Evolutionary conservation across 2,113 vertebrate genomes (phyloP), one percentile per base, ranked within the genome.

Genomic region (Mus spicilegus): DNA sequence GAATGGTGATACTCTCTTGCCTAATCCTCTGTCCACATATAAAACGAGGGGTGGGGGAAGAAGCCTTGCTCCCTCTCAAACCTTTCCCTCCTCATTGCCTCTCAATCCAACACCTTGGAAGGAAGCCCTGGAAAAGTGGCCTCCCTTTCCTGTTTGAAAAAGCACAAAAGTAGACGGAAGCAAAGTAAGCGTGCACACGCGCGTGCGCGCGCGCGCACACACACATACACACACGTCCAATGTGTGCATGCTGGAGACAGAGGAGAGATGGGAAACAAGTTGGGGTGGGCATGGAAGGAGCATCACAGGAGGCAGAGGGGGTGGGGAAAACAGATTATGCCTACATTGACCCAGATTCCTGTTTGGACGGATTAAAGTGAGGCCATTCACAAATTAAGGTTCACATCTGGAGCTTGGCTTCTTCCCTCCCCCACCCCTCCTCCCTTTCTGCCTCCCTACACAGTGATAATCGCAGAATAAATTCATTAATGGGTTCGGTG

Each of bases 331-430:
- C 30, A 69, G 93, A 94, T 95, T 85, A 82, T 33, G 7, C 6
- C 69, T 30, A 10, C 76, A 56, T 10, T 92, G 93, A 95, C 93
- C 95, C 91, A 95, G 96, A 90, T 98, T 98, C 90, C 98, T 97
- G 90, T 96, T 96, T 80, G 61, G 95, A 54, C 96, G 98, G 98
- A 98, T 99, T 98, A 98, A 98, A 69, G n/a, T 65, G 77, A 96
- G 94, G 94, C 98, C 97, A 98, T 98, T 98, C 97, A 98, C 97
- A 98, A 98, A 98, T 98, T 97, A 98, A 98, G 96, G 95, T 42
- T 97, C 97, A 97, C 98, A 98, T 98, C 98, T 98, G 98, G 97
- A 98, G 97, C 96, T 0, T 76, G 97, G 94, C 91, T 90, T 97
- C 98, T 93, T 69, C 92, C 39, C 28, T 65, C 61, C 7, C 39